Percentiles rank a stretch among this genome's conserved stretches.
Conservation (phyloP, 2,888 invertebrate species). For the Sepioteuthis lessoniana region DNA sequence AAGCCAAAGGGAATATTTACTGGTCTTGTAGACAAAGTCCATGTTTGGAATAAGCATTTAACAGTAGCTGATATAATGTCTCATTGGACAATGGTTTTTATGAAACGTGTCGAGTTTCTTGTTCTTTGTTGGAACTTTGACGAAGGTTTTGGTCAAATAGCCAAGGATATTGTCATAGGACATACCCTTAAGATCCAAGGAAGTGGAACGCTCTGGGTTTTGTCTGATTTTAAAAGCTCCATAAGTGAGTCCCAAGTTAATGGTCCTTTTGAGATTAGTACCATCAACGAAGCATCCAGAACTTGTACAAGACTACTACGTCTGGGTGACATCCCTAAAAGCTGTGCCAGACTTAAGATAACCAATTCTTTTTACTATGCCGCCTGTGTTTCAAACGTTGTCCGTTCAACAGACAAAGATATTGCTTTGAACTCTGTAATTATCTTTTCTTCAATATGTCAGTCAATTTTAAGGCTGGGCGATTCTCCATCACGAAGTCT, state of each 20-base stretch:
- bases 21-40: constrained; percentile 54
- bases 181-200: constrained; percentile 48
- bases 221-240: constrained; percentile 39
- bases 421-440: constrained; percentile 51
- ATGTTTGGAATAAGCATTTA: constrained; percentile 52
- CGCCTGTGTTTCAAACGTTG: constrained; percentile 51
- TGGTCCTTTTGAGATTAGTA: background rate
- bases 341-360: background rate
- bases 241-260: background rate
- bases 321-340: background rate
- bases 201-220: constrained; percentile 52
- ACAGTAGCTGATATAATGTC: constrained; percentile 51
- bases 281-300: background rate
- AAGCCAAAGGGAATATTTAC: constrained; percentile 54
- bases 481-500: constrained; percentile 53
- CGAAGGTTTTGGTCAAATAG: constrained; percentile 52
- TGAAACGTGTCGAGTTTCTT: constrained; percentile 44
- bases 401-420: background rate
- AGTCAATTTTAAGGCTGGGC: constrained; percentile 41
- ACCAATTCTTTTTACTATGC: constrained; percentile 45
- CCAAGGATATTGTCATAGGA: constrained; percentile 51
- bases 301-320: background rate
- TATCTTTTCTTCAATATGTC: constrained; percentile 53
- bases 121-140: constrained; percentile 54
- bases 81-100: constrained; percentile 51